Evolutionary conservation across 2,113 vertebrate species (phyloP), one percentile per base, ranked within the genome.

Genomic region (Cynoglossus semilaevis): DNA sequence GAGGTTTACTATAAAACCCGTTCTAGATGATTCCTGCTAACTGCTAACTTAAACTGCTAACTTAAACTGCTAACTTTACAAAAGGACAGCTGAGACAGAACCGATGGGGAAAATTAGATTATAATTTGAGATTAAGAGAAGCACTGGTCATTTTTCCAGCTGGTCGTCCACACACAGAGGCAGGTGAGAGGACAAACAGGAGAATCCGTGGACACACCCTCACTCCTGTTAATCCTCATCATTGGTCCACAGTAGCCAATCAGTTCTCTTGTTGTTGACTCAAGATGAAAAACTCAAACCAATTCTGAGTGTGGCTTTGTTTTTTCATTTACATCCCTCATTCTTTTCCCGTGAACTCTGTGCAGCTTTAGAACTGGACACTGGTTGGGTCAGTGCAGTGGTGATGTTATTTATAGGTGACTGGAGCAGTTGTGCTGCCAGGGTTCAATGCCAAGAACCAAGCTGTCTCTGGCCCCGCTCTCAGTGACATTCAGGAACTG

Each of bases 401-500:
- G 10, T 7, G 1, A 11, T 14, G 37, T 76, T 84, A 85, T 87
- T 76, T 76, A 80, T 88, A 86, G 78, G 51, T 44, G 53, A 14
- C 10, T 9, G 59, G 36, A 53, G 58, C 42, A 12, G 44, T 7
- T 37, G 37, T 16, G 48, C 64, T 79, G 81, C 78, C 81, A 78
- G 73, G 60, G 36, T 54, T 42, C 16, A 6, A 58, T 55, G 73
- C 76, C 52, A 7, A 56, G 77, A 63, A 67, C 62, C n/a, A 0
- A 51, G 61, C 45, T 62, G 22, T 34, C 57, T 70, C 58, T 87
- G 85, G 70, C 83, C 83, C 56, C 50, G 37, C 65, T 15, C 55
- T 6, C 50, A 45, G 49, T 79, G 83, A 85, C 90, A 89, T 91
- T 87, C 22, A 89, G 67, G 74, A 72, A 79, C 70, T 51, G 80